Evolutionary conservation across 1,140 invertebrate genomes (phyloP).

Genomic region (Apis laboriosa): DNA sequence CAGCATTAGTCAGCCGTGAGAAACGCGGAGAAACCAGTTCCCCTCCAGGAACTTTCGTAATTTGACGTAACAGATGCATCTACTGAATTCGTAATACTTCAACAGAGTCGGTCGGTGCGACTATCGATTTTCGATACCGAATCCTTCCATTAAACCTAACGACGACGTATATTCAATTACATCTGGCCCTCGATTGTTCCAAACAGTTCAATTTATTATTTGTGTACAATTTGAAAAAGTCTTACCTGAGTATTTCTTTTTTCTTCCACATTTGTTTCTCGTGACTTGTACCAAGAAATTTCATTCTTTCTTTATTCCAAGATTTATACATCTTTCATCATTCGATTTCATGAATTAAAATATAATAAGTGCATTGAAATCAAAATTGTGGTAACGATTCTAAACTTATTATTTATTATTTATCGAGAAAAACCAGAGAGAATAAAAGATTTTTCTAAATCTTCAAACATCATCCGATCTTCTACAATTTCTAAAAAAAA

Average conservation of each 20-base stretch:
- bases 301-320: too few species aligned
- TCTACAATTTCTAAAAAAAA: too few species aligned
- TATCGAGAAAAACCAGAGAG: background rate
- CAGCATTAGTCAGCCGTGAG: slow-evolving; percentile 56
- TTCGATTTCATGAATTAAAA: too few species aligned
- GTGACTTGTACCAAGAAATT: too few species aligned
- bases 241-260: background rate
- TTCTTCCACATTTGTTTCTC: background rate
- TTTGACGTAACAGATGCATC: slow-evolving; percentile 46
- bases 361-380: too few species aligned
- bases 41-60: slow-evolving; percentile 31
- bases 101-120: background rate
- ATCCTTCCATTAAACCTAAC: slow-evolving; percentile 46
- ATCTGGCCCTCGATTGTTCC: background rate
- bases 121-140: slow-evolving; percentile 50
- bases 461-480: too few species aligned
- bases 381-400: too few species aligned
- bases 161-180: slow-evolving; percentile 50
- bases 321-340: too few species aligned
- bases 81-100: slow-evolving; percentile 44
- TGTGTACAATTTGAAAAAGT: too few species aligned
- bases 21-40: background rate
- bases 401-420: background rate
- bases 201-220: background rate
- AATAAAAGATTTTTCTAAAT: too few species aligned